Conservation (phyloP, 2,113 vertebrate species). For the Paradoxurus hermaphroditus region DNA sequence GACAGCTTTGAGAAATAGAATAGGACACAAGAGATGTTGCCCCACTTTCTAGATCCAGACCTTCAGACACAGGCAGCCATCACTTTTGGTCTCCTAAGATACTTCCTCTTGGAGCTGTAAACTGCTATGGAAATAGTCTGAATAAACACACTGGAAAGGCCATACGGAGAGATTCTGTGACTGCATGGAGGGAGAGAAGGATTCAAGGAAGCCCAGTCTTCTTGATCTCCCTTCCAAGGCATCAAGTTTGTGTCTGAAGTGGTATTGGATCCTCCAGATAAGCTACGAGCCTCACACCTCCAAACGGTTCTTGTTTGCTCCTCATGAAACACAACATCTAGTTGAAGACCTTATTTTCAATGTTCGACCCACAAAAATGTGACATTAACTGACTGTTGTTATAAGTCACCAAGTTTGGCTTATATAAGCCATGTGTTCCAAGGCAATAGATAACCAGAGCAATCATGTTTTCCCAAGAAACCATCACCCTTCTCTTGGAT, state of each 20-base stretch:
- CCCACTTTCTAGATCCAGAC: background rate
- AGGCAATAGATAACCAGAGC: background rate
- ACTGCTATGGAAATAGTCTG: background rate
- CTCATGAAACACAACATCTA: background rate
- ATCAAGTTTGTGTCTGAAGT: background rate
- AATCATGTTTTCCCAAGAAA: background rate
- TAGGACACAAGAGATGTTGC: background rate
- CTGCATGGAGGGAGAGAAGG: background rate
- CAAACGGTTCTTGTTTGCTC: background rate
- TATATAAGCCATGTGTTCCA: background rate
- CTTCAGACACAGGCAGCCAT: background rate
- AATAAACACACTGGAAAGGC: background rate
- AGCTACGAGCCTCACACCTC: background rate
- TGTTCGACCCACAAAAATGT: background rate
- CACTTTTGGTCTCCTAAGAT: background rate
- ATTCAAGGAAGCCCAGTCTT: background rate
- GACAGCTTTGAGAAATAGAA: background rate
- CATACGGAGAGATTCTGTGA: rapidly evolving
- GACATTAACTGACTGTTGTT: background rate
- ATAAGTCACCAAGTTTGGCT: background rate
- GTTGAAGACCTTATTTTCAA: rapidly evolving
- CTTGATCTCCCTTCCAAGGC: background rate
- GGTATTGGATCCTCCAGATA: background rate
- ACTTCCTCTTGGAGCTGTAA: background rate
- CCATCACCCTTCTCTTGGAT: background rate